Evolutionary conservation across 2,888 invertebrate genomes (phyloP).

Genomic region (Acanthoscelides obtectus): DNA sequence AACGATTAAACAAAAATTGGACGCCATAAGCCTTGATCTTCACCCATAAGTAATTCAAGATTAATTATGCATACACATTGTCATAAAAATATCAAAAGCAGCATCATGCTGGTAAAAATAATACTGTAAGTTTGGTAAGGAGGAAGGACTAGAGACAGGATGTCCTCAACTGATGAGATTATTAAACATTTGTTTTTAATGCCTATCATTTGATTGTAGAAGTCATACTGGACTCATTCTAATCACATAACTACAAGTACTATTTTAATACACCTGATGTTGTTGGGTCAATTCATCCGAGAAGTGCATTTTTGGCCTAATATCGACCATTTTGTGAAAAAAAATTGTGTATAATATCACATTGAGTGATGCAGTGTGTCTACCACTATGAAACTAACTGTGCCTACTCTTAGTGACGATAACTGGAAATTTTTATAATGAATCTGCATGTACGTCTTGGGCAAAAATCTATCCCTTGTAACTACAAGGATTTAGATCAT

Average conservation of each 20-base stretch:
- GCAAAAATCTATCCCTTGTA: too few relatives aligned
- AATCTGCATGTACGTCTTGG: too few relatives aligned
- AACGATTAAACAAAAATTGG: neutral
- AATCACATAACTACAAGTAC: slow-evolving; percentile 1
- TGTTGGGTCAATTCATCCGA: neutral
- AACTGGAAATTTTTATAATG: too few relatives aligned
- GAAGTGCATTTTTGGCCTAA: neutral
- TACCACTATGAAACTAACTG: too few relatives aligned
- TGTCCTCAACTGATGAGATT: slow-evolving; percentile 40
- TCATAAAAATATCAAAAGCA: slow-evolving; percentile 45
- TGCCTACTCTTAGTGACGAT: too few relatives aligned
- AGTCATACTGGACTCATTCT: slow-evolving; percentile 12
- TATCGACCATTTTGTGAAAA: neutral
- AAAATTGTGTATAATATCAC: neutral
- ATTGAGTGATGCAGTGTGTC: too few relatives aligned
- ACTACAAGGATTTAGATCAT: too few relatives aligned
- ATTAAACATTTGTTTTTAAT: slow-evolving; percentile 25
- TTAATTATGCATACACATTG: slow-evolving; percentile 39
- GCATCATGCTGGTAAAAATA: slow-evolving; percentile 46
- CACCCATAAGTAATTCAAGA: neutral
- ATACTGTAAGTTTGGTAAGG: slow-evolving; percentile 36
- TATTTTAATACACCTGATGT: neutral
- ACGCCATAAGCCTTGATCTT: neutral
- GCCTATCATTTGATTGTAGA: slow-evolving; percentile 31
- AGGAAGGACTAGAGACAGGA: slow-evolving; percentile 39